Evolutionary conservation across 1,140 invertebrate genomes (phyloP).

Genomic region (Holcopasites calliopsidis): DNA sequence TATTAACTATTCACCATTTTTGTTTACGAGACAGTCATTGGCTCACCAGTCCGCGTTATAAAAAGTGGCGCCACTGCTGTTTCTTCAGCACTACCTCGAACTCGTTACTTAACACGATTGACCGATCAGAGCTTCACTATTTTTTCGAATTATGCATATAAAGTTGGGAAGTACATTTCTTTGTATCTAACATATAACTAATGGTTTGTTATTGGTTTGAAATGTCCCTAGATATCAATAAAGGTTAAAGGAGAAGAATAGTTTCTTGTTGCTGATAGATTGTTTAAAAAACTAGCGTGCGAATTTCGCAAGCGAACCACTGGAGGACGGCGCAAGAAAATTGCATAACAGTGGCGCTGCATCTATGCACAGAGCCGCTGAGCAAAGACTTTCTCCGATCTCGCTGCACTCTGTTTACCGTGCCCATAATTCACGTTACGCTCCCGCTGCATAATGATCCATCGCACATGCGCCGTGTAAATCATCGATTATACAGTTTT

Average conservation of each 20-base stretch:
- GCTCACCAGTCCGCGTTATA: background rate
- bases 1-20: background rate
- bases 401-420: constrained; percentile 25
- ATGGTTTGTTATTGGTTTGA: too few relatives aligned
- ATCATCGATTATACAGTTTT: constrained; percentile 5
- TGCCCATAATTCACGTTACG: constrained; percentile 19
- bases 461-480: background rate
- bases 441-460: constrained; percentile 11
- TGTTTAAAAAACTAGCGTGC: background rate
- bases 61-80: background rate
- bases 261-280: background rate
- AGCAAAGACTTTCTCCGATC: constrained; percentile 24
- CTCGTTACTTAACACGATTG: background rate
- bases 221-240: too few relatives aligned
- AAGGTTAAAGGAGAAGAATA: too few relatives aligned
- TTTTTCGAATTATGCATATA: too few relatives aligned
- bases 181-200: too few relatives aligned
- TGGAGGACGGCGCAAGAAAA: background rate
- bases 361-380: background rate
- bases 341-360: constrained; percentile 13
- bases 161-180: too few relatives aligned
- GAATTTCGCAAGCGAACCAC: background rate
- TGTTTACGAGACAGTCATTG: background rate
- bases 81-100: background rate
- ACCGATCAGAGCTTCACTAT: background rate